phyloP scores from a whole-genome alignment of 2,797 vertebrate species.

The Threskiornis aethiopicus region DNA sequence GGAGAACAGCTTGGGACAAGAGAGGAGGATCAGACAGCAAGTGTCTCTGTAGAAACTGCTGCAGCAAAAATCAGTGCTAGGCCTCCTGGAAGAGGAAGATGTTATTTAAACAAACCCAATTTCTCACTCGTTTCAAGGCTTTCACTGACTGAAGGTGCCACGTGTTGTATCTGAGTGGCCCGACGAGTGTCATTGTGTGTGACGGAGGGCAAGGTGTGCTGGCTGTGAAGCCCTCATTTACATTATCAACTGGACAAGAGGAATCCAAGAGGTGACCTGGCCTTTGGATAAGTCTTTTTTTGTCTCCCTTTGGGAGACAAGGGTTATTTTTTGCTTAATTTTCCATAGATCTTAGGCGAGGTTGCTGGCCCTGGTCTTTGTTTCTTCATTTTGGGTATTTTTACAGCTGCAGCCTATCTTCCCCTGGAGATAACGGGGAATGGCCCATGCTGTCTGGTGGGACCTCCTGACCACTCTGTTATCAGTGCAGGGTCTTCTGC shows the following conservation, averaged over 20 bases:
- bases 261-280: not conserved
- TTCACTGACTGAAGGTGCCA: not conserved
- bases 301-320: not conserved
- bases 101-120: not conserved
- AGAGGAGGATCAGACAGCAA: not conserved
- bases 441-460: not conserved
- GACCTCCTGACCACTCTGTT: not conserved
- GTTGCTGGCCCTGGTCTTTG: not conserved
- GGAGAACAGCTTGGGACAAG: not conserved
- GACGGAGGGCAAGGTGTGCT: not conserved
- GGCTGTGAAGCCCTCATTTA: rapidly evolving
- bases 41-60: not conserved
- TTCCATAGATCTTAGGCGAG: not conserved
- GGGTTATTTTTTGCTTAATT: not conserved
- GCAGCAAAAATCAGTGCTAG: not conserved
- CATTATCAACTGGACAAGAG: rapidly evolving
- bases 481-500: not conserved
- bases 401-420: not conserved
- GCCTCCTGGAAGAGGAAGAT: too few relatives aligned
- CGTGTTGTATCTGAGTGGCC: rapidly evolving
- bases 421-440: not conserved
- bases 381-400: not conserved
- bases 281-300: not conserved
- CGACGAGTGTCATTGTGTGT: rapidly evolving
- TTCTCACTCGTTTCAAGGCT: rapidly evolving